These are phyloP conservation scores for Trinorchestia longiramus DNA, from an alignment of 1,140 invertebrate genomes.

Conservation along the genomic window DNA sequence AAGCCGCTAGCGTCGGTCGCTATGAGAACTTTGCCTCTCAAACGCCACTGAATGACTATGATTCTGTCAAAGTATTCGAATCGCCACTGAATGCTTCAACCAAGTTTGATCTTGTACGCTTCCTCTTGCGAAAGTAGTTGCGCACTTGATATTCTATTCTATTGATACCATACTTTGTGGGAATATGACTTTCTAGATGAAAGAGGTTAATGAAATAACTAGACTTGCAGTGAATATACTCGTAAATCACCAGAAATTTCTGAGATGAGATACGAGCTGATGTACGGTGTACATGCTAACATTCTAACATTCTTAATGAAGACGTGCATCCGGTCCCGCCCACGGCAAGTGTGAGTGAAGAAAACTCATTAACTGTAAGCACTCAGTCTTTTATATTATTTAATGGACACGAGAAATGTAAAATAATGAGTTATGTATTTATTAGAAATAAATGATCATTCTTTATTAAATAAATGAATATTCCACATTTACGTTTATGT, in stretches of 20 bases:
- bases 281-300: no score
- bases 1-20: not conserved
- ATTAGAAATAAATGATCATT: not conserved
- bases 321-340: not conserved
- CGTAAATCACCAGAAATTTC: not conserved
- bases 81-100: not conserved
- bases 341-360: not conserved
- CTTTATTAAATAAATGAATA: no score
- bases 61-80: not conserved
- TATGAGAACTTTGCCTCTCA: not conserved
- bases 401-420: not conserved
- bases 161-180: not conserved
- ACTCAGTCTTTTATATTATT: not conserved
- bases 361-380: not conserved
- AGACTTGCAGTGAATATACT: not conserved
- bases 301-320: no score
- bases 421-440: not conserved
- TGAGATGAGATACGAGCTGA: no score
- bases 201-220: not conserved
- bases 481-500: no score
- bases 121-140: not conserved
- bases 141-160: not conserved
- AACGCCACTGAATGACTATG: not conserved
- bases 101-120: not conserved
- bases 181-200: not conserved